Percentiles rank a stretch among this genome's conserved stretches.
Evolutionary conservation across 2,113 vertebrate species (phyloP).

Genomic region (Todiramphus chloris): DNA sequence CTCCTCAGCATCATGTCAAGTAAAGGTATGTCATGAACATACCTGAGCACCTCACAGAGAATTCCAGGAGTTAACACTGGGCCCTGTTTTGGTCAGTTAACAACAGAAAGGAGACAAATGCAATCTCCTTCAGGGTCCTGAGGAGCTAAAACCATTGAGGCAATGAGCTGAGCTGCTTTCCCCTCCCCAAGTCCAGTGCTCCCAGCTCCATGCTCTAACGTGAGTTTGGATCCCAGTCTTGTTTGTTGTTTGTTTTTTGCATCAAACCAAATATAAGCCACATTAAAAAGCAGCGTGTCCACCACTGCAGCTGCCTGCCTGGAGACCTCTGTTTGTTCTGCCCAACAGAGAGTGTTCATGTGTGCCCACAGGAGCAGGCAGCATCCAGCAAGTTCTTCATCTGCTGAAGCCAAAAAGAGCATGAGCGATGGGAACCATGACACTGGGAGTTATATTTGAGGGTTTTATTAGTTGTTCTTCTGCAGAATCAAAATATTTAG

Average conservation of each 20-base stretch:
- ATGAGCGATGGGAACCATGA: slow-evolving; percentile 38
- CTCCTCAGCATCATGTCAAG: neutral
- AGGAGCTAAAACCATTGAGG: neutral
- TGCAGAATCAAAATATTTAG: slow-evolving; percentile 83
- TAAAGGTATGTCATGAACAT: neutral
- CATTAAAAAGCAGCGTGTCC: neutral
- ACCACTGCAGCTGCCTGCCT: neutral
- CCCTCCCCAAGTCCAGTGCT: neutral
- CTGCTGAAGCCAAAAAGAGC: neutral
- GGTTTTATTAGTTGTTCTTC: slow-evolving; percentile 81
- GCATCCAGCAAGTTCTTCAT: neutral
- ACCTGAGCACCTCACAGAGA: neutral
- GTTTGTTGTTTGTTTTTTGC: neutral
- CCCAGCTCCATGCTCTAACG: neutral
- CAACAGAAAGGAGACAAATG: neutral
- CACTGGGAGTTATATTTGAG: slow-evolving; percentile 51
- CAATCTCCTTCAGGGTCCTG: neutral
- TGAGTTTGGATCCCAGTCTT: neutral
- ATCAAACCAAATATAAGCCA: neutral
- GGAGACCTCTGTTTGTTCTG: neutral
- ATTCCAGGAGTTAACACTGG: neutral
- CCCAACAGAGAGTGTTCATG: neutral
- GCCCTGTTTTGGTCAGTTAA: neutral
- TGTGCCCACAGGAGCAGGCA: rapidly evolving
- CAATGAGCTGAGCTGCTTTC: rapidly evolving